A percentile compares a stretch with the other conserved stretches of the same genome.
phyloP scores from a whole-genome alignment of 2,888 invertebrate genomes.

The Drosophila lacicola region DNA sequence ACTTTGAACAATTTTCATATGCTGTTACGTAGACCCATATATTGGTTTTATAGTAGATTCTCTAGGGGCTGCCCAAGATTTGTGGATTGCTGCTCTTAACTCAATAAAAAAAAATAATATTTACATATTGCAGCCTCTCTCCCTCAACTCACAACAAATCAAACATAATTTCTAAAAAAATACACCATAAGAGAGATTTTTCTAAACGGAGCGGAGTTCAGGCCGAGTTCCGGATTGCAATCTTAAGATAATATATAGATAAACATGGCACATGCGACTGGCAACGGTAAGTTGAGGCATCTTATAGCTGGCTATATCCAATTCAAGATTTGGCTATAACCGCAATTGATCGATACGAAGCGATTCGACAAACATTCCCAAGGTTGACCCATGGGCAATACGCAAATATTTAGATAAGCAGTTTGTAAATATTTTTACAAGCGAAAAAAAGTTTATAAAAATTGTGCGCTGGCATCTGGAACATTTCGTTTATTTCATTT shows the following conservation, averaged over 20 bases:
- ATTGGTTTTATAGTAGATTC: not conserved
- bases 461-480: slow-evolving; percentile 69
- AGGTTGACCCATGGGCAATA: slow-evolving; percentile 30
- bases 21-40: not conserved
- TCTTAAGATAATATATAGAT: not conserved
- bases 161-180: not conserved
- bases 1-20: slow-evolving; percentile 3
- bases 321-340: slow-evolving; percentile 1
- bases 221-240: not conserved
- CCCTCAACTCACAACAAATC: not conserved
- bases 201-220: not conserved
- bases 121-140: not conserved
- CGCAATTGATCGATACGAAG: slow-evolving; percentile 13
- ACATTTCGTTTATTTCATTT: slow-evolving; percentile 79
- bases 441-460: slow-evolving; percentile 77
- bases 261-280: slow-evolving; percentile 24
- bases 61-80: not conserved
- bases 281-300: slow-evolving; percentile 30
- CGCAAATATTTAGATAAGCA: slow-evolving; percentile 74
- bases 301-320: no score
- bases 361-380: slow-evolving; percentile 36
- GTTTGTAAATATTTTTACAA: slow-evolving; percentile 79
- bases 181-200: not conserved
- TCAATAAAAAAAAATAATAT: not conserved
- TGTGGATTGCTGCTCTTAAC: not conserved